Evolutionary conservation across 2,888 invertebrate genomes (phyloP), one percentile per base, ranked within the genome.

Genomic region (Celastrina argiolus): DNA sequence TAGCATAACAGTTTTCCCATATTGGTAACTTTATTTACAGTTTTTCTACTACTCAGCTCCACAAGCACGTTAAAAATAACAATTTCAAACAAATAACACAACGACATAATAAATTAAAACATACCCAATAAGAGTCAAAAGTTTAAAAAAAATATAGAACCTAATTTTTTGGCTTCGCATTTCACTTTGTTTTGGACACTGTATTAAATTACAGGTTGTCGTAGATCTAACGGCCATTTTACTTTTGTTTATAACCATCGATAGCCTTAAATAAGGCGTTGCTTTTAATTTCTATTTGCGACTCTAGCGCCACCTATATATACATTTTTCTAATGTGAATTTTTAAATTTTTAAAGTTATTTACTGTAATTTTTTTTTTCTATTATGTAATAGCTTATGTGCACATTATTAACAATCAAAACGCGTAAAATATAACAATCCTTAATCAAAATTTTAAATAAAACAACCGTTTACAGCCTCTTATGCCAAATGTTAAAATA

Each of bases 401-500:
- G 22, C 5, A 22, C 22, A 51, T 26, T 22, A 22, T 18, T 8
- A 45, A n/a, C 16, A 45, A 51, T 16, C 31, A 34, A 34, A 28
- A 31, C 34, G 8, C 18, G 18, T 34, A 34, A 59, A 51, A 31
- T 31, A 58, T 39, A 61, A 61, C 61, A 61, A 61, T 61, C 61
- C 39, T 22, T 36, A 39, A 61, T 39, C 18, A 12, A 36, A 36
- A 16, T 18, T 39, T 61, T 26, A 22, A 18, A 36, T 34, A 59
- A 66, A 66, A 66, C 65, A 59, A 59, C 65, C 65, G 28, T 58
- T 66, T 31, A 59, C 65, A 66, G 65, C 58, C 65, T 66, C 59
- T 31, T 59, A 41, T n/a, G 41, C 58, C 34, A 34, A 65, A 10
- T 39, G 16, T 41, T 58, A 31, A 65, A 61, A 39, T 14, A 22